Evolutionary conservation across 2,797 vertebrate species (phyloP).

Genomic region (Liparis tanakae): DNA sequence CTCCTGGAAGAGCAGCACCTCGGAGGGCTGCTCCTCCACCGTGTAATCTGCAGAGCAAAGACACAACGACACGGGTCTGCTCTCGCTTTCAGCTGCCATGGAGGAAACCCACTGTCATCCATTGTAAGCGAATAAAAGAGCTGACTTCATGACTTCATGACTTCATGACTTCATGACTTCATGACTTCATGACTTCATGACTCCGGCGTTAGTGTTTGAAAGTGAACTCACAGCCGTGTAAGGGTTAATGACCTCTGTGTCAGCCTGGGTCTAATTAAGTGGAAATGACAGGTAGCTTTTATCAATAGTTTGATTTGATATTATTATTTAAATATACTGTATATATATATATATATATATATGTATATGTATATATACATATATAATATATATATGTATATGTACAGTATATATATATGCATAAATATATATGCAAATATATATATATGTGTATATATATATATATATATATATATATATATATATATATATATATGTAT

Average conservation of each 20-base stretch:
- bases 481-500: too few species aligned
- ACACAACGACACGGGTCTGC: neutral
- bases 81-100: neutral
- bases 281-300: neutral
- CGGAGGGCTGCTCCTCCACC: slow-evolving; percentile 96
- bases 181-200: neutral
- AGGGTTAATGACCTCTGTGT: slow-evolving; percentile 2
- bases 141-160: neutral
- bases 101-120: neutral
- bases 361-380: too few species aligned
- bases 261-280: slow-evolving; percentile 6
- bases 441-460: too few species aligned
- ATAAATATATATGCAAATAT: too few species aligned
- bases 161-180: too few species aligned
- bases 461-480: too few species aligned
- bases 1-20: slow-evolving; percentile 94
- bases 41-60: slow-evolving; percentile 88
- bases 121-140: neutral
- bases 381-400: too few species aligned
- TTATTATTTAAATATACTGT: too few species aligned
- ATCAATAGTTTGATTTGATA: slow-evolving; percentile 16
- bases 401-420: too few species aligned
- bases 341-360: too few species aligned
- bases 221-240: neutral
- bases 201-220: slow-evolving; percentile 4